Percentiles rank a stretch among this genome's conserved stretches.
Conservation (phyloP, 92 coral and sea anemone species). For the Chrysogorgia sp. region DNA sequence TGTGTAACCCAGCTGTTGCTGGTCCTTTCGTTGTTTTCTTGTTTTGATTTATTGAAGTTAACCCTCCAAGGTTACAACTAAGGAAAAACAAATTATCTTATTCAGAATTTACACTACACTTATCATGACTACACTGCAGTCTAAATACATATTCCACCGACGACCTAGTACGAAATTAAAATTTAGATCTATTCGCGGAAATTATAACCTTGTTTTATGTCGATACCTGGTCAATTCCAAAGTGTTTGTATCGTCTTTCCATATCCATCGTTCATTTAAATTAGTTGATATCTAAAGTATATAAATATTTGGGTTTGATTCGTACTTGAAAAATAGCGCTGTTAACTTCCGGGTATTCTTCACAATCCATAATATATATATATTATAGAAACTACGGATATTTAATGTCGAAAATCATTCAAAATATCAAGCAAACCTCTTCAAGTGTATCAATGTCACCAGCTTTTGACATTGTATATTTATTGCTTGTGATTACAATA, state of each 20-base stretch:
- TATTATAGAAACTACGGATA: neutral
- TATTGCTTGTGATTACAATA: neutral
- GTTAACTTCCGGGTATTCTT: neutral
- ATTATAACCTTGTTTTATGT: no score
- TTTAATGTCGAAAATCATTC: neutral
- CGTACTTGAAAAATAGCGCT: neutral
- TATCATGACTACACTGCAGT: no score
- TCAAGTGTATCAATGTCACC: neutral
- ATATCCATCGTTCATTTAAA: conserved; percentile 83
- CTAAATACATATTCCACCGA: no score
- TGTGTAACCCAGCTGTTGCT: conserved; percentile 4
- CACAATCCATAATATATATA: neutral
- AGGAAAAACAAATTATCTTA: neutral
- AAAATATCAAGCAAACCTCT: neutral
- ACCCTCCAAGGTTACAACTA: conserved; percentile 13
- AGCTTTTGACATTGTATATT: neutral
- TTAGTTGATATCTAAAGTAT: conserved; percentile 6
- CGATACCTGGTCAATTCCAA: conserved; percentile 87
- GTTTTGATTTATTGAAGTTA: conserved; percentile 34
- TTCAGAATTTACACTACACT: no score
- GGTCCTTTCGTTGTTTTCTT: conserved; percentile 19
- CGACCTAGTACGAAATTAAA: no score
- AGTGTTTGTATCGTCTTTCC: conserved; percentile 96
- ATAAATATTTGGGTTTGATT: neutral
- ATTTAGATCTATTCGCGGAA: no score